Base-by-base conservation (phyloP, 2,797 vertebrate genomes). In the Pantherophis alleghaniensis region DNA sequence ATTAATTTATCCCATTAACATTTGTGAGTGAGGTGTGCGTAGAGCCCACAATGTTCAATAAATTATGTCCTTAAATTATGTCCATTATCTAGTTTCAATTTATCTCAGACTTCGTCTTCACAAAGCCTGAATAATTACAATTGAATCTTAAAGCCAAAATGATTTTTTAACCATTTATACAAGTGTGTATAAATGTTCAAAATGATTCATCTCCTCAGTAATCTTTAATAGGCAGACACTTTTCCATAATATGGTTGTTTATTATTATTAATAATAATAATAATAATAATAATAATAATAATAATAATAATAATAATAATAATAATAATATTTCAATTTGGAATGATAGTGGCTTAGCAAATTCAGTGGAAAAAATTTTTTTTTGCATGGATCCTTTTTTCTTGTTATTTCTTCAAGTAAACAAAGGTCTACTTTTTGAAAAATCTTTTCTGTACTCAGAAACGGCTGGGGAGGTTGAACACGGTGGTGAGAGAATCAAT, bases 51-150 rank as follows among this genome's bases (percentile, higher is more conserved):
- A 74, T 37, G 32, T 74, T 74, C 69, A 37, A 7, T 74, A 74
- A 74, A 37, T 37, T 16, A 91, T 42, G 37, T 42, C 94, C 89
- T 6, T 13, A 7, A 86, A 37, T 91, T 55, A 42, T 91, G 51
- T 37, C n/a, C 18, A 63, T 13, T 89, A 32, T 90, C 57, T 90
- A 86, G 22, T 94, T 14, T 20, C 26, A 88, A 42, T 4, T 94
- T 86, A 95, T 95, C 93, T 93, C 90, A 57, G 3, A 93, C 69
- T 90, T 90, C 93, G 60, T 93, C 87, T 93, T 87, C 66, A 89
- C 24, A 92, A 92, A 94, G 93, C 32, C n/a, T 94, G 89, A 95
- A 92, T 92, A 93, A 92, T 92, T 66, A 24, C 32, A 86, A 94
- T 86, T 91, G 88, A 87, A 37, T 74, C 87, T 94, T 57, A 94